phyloP scores from a whole-genome alignment of 2,113 vertebrate species.

The Antigone vipio region DNA sequence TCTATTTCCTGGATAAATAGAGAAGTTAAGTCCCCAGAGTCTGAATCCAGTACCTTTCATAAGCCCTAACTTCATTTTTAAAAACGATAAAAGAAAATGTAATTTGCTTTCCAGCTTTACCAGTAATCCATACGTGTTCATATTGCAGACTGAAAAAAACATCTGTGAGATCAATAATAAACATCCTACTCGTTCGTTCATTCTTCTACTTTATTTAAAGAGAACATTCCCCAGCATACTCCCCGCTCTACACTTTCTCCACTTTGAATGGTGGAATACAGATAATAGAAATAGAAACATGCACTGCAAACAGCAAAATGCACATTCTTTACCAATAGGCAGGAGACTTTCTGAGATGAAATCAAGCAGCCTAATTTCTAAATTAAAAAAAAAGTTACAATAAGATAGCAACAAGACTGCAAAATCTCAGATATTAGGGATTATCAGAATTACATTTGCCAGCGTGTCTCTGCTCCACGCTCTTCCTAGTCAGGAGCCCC shows the following conservation, averaged over 20 bases:
- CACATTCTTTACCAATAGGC: not conserved
- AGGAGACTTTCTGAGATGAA: not conserved
- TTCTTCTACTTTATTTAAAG: constrained; percentile 20
- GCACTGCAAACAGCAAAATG: not conserved
- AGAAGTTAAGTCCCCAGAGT: constrained; percentile 43
- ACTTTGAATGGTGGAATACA: not conserved
- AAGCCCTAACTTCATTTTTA: constrained; percentile 64
- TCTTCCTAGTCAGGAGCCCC: not conserved
- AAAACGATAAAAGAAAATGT: constrained; percentile 56
- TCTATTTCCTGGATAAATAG: constrained; percentile 51
- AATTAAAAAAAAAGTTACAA: not conserved
- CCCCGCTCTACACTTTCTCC: not conserved
- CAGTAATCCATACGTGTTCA: constrained; percentile 56
- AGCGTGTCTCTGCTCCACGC: accelerated
- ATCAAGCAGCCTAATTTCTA: not conserved
- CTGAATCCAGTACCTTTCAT: constrained; percentile 52
- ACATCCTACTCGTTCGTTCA: not conserved
- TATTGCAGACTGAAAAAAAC: constrained; percentile 35
- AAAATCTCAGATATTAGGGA: not conserved
- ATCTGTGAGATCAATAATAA: constrained; percentile 53
- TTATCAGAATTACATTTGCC: not conserved
- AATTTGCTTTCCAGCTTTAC: constrained; percentile 60
- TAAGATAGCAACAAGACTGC: not conserved
- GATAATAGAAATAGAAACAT: not conserved
- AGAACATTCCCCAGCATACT: not conserved